These are phyloP conservation scores for Emberiza fucata DNA, from an alignment of 2,113 vertebrate genomes.

Conservation along the genomic window DNA sequence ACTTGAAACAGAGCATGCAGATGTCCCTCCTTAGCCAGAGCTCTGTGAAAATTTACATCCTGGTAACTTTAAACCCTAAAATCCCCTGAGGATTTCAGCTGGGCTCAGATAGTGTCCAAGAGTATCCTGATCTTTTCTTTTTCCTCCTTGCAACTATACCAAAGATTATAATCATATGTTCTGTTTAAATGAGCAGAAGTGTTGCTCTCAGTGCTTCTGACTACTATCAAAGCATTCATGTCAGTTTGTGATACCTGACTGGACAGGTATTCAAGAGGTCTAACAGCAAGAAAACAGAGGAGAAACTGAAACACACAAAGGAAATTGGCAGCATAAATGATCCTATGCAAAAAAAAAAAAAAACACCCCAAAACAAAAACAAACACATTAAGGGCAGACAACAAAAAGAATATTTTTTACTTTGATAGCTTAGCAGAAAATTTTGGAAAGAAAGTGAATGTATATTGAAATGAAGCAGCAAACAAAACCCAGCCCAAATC, in stretches of 20 bases:
- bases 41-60: neutral
- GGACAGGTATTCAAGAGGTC: neutral
- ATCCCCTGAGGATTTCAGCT: neutral
- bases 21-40: neutral
- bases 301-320: neutral
- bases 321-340: neutral
- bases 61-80: conserved; percentile 22
- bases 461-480: neutral
- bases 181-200: conserved; percentile 5
- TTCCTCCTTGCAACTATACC: neutral
- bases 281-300: neutral
- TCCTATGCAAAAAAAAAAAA: neutral
- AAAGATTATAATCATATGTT: conserved; percentile 6
- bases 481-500: neutral
- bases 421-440: neutral
- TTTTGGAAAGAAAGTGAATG: neutral
- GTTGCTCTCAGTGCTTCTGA: neutral
- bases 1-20: neutral
- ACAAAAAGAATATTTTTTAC: neutral
- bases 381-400: neutral
- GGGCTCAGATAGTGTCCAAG: neutral
- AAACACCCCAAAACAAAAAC: neutral
- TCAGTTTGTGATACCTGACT: neutral
- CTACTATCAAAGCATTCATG: neutral
- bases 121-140: neutral